Percentiles rank a stretch among this genome's conserved stretches.
These are phyloP conservation scores for Brenthis ino DNA, from an alignment of 2,888 invertebrate genomes.

Conservation along the genomic window DNA sequence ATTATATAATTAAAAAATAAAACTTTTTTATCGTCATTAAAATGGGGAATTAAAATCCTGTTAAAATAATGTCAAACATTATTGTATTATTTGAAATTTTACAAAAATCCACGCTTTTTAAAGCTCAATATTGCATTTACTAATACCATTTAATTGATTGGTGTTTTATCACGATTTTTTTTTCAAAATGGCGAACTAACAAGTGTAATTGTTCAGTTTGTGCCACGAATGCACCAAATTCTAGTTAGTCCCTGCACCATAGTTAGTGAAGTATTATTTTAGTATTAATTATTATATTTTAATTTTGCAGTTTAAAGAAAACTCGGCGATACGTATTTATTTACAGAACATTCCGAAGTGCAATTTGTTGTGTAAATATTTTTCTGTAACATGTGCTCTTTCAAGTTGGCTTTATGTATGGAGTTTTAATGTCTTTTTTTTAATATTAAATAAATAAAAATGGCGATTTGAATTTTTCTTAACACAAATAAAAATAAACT, in stretches of 20 bases:
- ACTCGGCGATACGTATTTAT: slow-evolving; percentile 2
- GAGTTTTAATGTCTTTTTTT: not conserved
- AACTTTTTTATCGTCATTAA: too few relatives aligned
- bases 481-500: too few relatives aligned
- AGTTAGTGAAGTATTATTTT: slow-evolving; percentile 22
- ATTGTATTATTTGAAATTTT: slow-evolving; percentile 1
- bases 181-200: not conserved
- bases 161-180: not conserved
- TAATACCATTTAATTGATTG: slow-evolving; percentile 1
- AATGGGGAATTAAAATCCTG: not conserved
- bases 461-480: too few relatives aligned
- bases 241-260: slow-evolving; percentile 18
- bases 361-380: slow-evolving; percentile 4
- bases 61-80: slow-evolving; percentile 3
- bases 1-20: not conserved
- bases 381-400: slow-evolving; percentile 1
- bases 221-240: slow-evolving; percentile 20
- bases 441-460: not conserved
- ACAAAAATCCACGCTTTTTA: not conserved
- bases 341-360: slow-evolving; percentile 19
- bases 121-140: slow-evolving; percentile 21
- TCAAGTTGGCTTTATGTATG: not conserved
- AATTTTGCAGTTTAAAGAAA: slow-evolving; percentile 17
- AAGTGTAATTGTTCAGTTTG: not conserved
- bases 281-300: slow-evolving; percentile 7